A percentile compares a stretch with the other conserved stretches of the same genome.
Evolutionary conservation across 1,140 invertebrate genomes (phyloP).

Genomic region (Camponotus floridanus): DNA sequence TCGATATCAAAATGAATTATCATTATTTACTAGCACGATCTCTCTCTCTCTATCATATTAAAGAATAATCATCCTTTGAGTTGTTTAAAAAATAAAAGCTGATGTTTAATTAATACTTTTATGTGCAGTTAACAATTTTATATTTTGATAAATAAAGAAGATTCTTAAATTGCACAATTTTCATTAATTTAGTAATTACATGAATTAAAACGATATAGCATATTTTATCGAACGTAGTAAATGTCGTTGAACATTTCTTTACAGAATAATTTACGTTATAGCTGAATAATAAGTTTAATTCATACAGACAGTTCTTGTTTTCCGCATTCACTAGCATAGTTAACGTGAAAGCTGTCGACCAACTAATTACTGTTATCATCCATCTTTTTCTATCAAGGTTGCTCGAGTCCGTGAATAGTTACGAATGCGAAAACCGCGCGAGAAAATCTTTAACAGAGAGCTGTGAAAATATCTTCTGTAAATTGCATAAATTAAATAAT

Average conservation of each 20-base stretch:
- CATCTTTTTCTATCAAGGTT: conserved; percentile 49
- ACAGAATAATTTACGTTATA: conserved; percentile 26
- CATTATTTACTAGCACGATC: neutral
- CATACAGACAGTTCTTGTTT: conserved; percentile 15
- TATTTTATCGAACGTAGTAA: neutral
- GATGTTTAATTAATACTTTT: too few relatives aligned
- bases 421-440: neutral
- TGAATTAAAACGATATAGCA: neutral
- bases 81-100: neutral
- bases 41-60: neutral
- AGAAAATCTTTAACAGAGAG: neutral
- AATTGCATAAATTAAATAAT: neutral
- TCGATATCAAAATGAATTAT: conserved; percentile 3
- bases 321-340: conserved; percentile 47
- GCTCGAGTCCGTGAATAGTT: conserved; percentile 42
- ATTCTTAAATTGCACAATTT: neutral
- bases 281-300: conserved; percentile 31
- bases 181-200: neutral
- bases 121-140: too few relatives aligned
- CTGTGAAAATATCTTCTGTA: neutral
- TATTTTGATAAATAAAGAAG: neutral
- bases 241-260: neutral
- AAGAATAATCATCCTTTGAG: neutral
- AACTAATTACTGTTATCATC: conserved; percentile 43
- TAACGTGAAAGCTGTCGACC: conserved; percentile 40